Conservation (phyloP, 2,113 vertebrate species). For the Myotis lucifugus region DNA sequence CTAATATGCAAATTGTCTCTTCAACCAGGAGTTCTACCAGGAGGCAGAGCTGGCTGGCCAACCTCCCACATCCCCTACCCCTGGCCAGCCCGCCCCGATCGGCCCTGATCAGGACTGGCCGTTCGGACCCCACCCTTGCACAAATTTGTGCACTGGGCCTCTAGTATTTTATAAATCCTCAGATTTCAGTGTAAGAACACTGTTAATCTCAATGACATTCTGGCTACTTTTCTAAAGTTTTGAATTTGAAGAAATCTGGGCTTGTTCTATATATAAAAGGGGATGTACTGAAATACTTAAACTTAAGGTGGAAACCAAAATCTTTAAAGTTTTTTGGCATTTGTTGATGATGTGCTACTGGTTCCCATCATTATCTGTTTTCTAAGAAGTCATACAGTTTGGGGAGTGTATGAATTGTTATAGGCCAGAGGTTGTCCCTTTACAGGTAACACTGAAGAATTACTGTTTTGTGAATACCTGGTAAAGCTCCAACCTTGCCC, state of each 20-base stretch:
- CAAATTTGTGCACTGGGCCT: no score
- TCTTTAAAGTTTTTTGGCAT: background rate
- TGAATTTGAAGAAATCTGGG: slow-evolving; percentile 35
- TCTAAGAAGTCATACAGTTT: background rate
- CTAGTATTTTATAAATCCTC: background rate
- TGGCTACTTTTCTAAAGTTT: slow-evolving; percentile 39
- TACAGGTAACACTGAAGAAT: background rate
- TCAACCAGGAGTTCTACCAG: no score
- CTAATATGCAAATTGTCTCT: no score
- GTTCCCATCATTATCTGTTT: background rate
- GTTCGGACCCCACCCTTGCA: no score
- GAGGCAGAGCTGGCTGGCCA: no score
- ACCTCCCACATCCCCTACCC: no score
- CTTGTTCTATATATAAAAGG: slow-evolving; percentile 31
- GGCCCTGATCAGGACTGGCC: no score
- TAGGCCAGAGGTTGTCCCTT: background rate
- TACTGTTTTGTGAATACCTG: background rate
- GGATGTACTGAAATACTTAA: slow-evolving; percentile 2
- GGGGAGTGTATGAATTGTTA: background rate
- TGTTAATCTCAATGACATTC: slow-evolving; percentile 31
- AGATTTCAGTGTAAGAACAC: slow-evolving; percentile 5
- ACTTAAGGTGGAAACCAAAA: background rate
- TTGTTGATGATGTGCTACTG: background rate
- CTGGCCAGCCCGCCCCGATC: no score
- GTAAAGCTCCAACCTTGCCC: background rate